Base-by-base conservation (phyloP, 23 tunicate species). In the Corella eumyota region DNA sequence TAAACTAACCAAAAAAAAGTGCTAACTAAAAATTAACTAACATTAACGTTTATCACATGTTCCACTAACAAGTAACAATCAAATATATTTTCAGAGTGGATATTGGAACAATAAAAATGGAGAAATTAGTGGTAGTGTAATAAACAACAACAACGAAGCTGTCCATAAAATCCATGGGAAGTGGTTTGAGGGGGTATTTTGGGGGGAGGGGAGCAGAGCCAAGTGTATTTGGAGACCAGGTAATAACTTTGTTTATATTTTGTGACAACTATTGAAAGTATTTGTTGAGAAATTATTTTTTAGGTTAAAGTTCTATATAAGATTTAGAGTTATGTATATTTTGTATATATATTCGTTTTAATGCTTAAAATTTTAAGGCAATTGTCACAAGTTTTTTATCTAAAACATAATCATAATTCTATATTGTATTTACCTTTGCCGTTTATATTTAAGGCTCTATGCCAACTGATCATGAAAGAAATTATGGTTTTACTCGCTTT, bases 401-500 rank as follows among this genome's bases (percentile, higher is more conserved):
- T n/a, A n/a, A n/a, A n/a, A n/a, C n/a, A n/a, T n/a, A n/a, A n/a
- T n/a, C n/a, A n/a, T n/a, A 40, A 40, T 40, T 15, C 15, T 40
- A 40, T 40, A 15, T 11, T 9, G 48, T 9, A 9, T 11, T 51
- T 51, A 11, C 6, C 23, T 51, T 7, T 51, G 23, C 57, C 20
- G 6, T 7, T 6, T 51, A n/a, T 9, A 6, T 7, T 51, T 7
- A n/a, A 51, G 25, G 64, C 38, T 65, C 79, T 0, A 63, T 90
- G 72, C 91, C 97, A n/a, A 44, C 71, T 23, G 97, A 80, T 30
- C 65, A 67, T 29, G 91, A 80, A 30, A 65, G 64, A 31, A 69
- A 90, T 51, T 90, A 90, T 47, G 97, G 97, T 13, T 90, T 90
- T 75, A 73, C 97, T n/a, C 72, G 65, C 24, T 90, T 90, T 36